Conservation (phyloP, 1,140 invertebrate species). For the Dryas iulia region DNA sequence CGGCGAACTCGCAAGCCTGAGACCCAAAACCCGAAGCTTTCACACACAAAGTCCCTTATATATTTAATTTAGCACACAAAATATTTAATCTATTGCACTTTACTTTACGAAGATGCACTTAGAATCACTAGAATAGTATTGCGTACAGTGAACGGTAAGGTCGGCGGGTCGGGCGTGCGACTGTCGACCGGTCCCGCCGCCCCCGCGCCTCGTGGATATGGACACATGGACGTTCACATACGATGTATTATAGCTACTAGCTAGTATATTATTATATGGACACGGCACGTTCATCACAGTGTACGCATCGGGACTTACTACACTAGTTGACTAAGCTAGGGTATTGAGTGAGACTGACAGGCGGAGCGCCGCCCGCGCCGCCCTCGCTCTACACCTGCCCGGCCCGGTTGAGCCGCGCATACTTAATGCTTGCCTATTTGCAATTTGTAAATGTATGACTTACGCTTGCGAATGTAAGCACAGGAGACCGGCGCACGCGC, state of each 20-base stretch:
- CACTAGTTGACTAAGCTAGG: too few species aligned
- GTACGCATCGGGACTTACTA: constrained; percentile 44
- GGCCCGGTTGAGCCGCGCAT: constrained; percentile 19
- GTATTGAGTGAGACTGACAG: constrained; percentile 10
- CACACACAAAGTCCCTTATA: constrained; percentile 34
- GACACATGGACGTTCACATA: constrained; percentile 53
- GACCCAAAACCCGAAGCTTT: constrained; percentile 17
- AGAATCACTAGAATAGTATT: constrained; percentile 51
- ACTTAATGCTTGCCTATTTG: constrained; percentile 12
- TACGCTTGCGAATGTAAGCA: too few species aligned
- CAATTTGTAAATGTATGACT: constrained; percentile 11
- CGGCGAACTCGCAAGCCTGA: constrained; percentile 23
- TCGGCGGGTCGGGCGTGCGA: constrained; percentile 65
- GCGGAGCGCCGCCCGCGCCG: constrained; percentile 41
- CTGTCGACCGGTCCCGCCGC: constrained; percentile 64
- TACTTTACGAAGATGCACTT: constrained; percentile 50
- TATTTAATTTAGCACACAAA: constrained; percentile 32
- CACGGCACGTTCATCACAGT: constrained; percentile 33
- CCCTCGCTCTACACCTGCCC: constrained; percentile 37
- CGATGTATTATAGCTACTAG: constrained; percentile 31
- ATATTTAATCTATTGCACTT: constrained; percentile 48
- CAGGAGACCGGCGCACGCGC: constrained; percentile 5
- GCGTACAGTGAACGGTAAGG: constrained; percentile 73
- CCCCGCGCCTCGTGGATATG: constrained; percentile 61
- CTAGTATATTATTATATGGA: neutral